A percentile compares a stretch with the other conserved stretches of the same genome.
phyloP scores from a whole-genome alignment of 2,797 vertebrate species.

The Melanotaenia boesemani region DNA sequence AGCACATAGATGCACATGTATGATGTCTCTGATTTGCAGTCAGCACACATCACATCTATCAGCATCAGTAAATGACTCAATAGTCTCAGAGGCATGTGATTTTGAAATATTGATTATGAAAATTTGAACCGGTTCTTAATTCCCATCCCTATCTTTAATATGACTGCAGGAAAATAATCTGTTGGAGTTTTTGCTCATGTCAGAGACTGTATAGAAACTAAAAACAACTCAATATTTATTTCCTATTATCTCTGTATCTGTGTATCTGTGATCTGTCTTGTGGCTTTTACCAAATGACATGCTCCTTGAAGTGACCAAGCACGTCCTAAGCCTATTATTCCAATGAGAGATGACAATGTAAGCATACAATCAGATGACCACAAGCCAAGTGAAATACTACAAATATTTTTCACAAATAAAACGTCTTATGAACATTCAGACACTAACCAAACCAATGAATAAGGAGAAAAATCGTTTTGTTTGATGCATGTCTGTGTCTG shows the following conservation, averaged over 20 bases:
- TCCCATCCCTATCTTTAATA: background rate
- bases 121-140: background rate
- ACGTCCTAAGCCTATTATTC: background rate
- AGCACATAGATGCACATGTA: background rate
- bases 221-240: too few relatives aligned
- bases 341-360: background rate
- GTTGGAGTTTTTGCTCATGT: background rate
- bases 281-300: background rate
- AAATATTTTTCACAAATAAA: background rate
- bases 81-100: background rate
- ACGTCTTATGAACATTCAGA: background rate
- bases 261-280: background rate
- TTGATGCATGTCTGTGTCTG: background rate
- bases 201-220: background rate
- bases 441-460: background rate
- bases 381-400: background rate
- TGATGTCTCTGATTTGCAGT: too few relatives aligned
- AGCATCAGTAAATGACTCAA: background rate
- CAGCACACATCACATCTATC: background rate
- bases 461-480: slow-evolving; percentile 1
- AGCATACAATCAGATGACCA: background rate
- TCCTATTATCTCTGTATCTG: background rate
- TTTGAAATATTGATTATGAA: background rate
- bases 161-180: background rate
- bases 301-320: background rate